These are phyloP conservation scores for Apolygus lucorum DNA, from an alignment of 1,140 invertebrate species.

Conservation along the genomic window DNA sequence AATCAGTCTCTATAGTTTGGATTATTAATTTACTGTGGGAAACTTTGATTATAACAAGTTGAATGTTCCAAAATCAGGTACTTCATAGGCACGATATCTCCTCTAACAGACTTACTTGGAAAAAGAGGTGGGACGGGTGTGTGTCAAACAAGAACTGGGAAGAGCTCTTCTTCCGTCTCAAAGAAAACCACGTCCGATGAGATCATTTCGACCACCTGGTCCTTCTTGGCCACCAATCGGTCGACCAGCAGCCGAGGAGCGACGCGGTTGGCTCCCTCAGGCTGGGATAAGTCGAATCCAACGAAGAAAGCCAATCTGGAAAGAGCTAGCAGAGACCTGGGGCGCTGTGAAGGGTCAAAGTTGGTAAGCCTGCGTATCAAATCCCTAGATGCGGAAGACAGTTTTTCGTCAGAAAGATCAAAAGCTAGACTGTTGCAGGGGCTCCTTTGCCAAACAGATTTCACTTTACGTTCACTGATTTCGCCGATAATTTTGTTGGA, in stretches of 20 bases:
- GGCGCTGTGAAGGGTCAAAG: background rate
- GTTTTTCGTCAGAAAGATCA: slow-evolving; percentile 4
- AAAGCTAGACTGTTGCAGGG: background rate
- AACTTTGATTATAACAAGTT: too few relatives aligned
- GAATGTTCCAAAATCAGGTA: too few relatives aligned
- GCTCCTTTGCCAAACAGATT: background rate
- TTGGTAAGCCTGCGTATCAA: background rate
- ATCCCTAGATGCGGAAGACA: background rate
- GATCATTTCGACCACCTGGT: background rate
- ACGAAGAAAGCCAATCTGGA: background rate
- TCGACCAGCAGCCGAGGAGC: background rate
- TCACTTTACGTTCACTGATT: background rate
- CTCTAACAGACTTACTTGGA: too few relatives aligned
- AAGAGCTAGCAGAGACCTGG: background rate
- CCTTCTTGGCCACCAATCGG: background rate
- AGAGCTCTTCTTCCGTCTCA: slow-evolving; percentile 18
- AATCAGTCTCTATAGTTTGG: too few relatives aligned
- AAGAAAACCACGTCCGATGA: background rate
- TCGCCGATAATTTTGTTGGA: background rate
- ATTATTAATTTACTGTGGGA: too few relatives aligned
- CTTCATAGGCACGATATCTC: too few relatives aligned
- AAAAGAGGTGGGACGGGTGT: background rate
- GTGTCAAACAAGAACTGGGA: slow-evolving; percentile 27
- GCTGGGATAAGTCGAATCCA: background rate
- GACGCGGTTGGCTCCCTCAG: background rate